A percentile compares a stretch with the other conserved stretches of the same genome.
These are phyloP conservation scores for Pseudopipra pipra DNA, from an alignment of 2,113 vertebrate genomes.

Conservation along the genomic window DNA sequence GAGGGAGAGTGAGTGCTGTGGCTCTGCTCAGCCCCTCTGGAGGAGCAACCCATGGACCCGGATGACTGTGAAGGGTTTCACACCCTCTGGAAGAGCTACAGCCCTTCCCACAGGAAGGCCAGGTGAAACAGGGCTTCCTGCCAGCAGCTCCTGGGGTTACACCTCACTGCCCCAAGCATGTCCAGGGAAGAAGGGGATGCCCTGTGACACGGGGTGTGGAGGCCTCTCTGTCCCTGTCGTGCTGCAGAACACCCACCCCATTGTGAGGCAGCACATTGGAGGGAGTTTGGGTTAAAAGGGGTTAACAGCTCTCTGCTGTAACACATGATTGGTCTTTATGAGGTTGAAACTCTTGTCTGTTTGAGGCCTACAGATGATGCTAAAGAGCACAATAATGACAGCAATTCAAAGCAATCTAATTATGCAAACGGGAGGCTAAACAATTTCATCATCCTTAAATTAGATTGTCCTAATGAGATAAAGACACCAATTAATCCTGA, in stretches of 20 bases:
- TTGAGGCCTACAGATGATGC: constrained; percentile 90
- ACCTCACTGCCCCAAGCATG: accelerated
- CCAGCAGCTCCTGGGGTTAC: neutral
- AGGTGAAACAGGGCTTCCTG: neutral
- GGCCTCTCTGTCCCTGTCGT: neutral
- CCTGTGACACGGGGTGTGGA: neutral
- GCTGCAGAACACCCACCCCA: neutral
- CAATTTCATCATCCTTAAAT: constrained; percentile 99
- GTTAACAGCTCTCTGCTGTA: constrained; percentile 85
- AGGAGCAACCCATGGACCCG: neutral
- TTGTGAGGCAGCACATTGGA: constrained; percentile 35
- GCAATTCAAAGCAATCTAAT: constrained; percentile 98
- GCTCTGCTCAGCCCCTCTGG: neutral
- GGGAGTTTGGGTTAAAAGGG: constrained; percentile 77
- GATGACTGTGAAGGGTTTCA: neutral
- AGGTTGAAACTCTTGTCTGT: constrained; percentile 92
- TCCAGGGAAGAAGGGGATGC: neutral
- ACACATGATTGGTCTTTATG: constrained; percentile 96
- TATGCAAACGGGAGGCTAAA: constrained; percentile 97
- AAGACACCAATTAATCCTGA: constrained; percentile 99
- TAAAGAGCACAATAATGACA: constrained; percentile 99
- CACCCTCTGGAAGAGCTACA: accelerated
- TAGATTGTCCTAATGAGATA: constrained; percentile 99
- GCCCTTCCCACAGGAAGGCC: neutral
- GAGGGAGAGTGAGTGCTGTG: accelerated